These are phyloP conservation scores for Polyploca ridens DNA, from an alignment of 2,888 invertebrate genomes.

Conservation along the genomic window DNA sequence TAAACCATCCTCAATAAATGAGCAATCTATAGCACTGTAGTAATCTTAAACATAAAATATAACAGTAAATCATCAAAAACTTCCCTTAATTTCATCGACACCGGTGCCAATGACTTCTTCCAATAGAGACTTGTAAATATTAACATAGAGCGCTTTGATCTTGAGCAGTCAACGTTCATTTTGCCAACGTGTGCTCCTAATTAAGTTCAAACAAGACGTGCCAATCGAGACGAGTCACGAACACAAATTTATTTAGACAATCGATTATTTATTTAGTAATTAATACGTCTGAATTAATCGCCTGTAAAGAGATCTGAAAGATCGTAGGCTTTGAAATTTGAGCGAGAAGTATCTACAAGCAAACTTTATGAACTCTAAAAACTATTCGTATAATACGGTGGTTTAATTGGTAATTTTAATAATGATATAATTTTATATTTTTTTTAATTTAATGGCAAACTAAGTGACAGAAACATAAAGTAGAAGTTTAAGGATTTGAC, in stretches of 20 bases:
- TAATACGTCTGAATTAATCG: conserved; percentile 1
- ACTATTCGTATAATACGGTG: no score
- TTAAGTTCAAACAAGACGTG: conserved; percentile 81
- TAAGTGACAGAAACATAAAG: no score
- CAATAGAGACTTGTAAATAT: conserved; percentile 76
- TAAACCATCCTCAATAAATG: no score
- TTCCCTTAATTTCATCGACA: neutral
- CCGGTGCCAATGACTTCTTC: conserved; percentile 78
- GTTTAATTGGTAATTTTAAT: no score
- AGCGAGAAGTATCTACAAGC: no score
- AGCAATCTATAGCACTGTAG: no score
- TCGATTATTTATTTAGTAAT: conserved; percentile 14
- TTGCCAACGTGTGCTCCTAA: conserved; percentile 73
- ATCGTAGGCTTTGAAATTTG: neutral
- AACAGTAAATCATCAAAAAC: neutral
- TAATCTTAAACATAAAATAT: no score
- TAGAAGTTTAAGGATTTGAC: no score
- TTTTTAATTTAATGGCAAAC: no score
- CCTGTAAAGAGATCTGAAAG: neutral
- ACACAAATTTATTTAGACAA: conserved; percentile 14
- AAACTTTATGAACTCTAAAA: no score
- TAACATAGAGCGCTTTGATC: conserved; percentile 76
- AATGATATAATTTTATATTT: no score
- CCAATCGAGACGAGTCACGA: conserved; percentile 57
- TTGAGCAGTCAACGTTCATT: conserved; percentile 67